These are phyloP conservation scores for Brachionus calyciflorus DNA, from an alignment of 1,140 invertebrate genomes.

Conservation along the genomic window DNA sequence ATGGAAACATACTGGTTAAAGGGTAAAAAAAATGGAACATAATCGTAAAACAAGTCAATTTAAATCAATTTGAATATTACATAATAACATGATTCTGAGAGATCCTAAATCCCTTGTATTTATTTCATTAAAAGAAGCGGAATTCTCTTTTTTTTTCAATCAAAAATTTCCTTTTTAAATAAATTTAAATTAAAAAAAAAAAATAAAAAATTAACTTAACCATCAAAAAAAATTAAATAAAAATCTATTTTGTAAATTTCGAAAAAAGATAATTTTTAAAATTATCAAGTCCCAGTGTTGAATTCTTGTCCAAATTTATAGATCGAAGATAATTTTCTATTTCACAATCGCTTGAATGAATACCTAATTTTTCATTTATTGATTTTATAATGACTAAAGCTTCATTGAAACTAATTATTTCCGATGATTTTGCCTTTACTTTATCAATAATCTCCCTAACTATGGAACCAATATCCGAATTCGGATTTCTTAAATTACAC, in stretches of 20 bases:
- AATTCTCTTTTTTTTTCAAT: no score
- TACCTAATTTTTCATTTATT: conserved; percentile 4
- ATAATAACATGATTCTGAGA: no score
- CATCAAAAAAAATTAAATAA: no score
- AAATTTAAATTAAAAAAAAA: no score
- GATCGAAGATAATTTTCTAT: not conserved
- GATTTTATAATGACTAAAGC: not conserved
- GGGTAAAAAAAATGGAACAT: conserved; percentile 16
- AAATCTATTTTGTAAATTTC: not conserved
- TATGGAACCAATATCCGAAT: not conserved
- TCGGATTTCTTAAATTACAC: not conserved
- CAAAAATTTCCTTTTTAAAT: no score
- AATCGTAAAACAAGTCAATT: not conserved
- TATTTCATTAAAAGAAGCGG: no score
- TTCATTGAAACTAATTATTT: conserved; percentile 13
- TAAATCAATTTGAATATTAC: no score
- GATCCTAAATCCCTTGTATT: no score
- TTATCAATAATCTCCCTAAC: not conserved
- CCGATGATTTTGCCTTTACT: not conserved
- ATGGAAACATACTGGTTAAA: conserved; percentile 38
- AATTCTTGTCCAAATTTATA: not conserved
- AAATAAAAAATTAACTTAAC: no score
- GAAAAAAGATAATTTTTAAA: not conserved
- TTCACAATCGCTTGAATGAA: not conserved
- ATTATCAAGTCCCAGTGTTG: not conserved